Evolutionary conservation across 2,888 invertebrate genomes (phyloP).

Genomic region (Spodoptera exigua): DNA sequence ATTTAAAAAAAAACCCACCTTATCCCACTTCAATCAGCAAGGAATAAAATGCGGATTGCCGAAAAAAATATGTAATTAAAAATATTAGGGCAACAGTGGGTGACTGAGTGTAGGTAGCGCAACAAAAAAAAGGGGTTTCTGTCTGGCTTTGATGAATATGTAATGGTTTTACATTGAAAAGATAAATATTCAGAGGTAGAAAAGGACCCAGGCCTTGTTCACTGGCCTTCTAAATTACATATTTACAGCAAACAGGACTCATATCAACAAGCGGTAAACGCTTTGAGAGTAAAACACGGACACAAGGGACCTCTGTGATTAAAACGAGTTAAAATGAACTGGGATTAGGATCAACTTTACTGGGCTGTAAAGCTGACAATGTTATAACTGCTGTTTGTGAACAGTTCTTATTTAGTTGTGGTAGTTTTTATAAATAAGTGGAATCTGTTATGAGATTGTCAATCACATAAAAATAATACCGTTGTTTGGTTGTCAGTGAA

Average conservation of each 20-base stretch:
- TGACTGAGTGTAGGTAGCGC: not conserved
- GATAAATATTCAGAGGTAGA: constrained; percentile 45
- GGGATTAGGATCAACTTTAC: not conserved
- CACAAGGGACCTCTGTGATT: not conserved
- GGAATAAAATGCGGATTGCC: not conserved
- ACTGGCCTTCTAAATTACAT: constrained; percentile 23
- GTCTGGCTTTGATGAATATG: constrained; percentile 51
- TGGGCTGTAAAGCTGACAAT: too few relatives aligned
- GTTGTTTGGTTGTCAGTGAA: too few relatives aligned
- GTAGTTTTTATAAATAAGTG: too few relatives aligned
- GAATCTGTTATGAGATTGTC: too few relatives aligned
- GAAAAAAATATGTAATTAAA: constrained; percentile 9
- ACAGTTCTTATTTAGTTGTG: too few relatives aligned
- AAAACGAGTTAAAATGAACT: not conserved
- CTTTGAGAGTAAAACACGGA: constrained; percentile 11
- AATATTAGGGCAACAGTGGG: constrained; percentile 20
- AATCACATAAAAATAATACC: too few relatives aligned
- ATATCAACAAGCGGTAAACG: constrained; percentile 34
- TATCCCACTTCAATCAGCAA: not conserved
- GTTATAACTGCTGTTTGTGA: too few relatives aligned
- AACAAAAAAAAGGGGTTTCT: constrained; percentile 15
- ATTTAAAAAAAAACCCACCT: not conserved
- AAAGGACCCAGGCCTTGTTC: constrained; percentile 7
- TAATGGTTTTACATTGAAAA: constrained; percentile 37
- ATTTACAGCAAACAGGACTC: constrained; percentile 31